Evolutionary conservation across 2,113 vertebrate genomes (phyloP).

Genomic region (Scartelaos histophorus): DNA sequence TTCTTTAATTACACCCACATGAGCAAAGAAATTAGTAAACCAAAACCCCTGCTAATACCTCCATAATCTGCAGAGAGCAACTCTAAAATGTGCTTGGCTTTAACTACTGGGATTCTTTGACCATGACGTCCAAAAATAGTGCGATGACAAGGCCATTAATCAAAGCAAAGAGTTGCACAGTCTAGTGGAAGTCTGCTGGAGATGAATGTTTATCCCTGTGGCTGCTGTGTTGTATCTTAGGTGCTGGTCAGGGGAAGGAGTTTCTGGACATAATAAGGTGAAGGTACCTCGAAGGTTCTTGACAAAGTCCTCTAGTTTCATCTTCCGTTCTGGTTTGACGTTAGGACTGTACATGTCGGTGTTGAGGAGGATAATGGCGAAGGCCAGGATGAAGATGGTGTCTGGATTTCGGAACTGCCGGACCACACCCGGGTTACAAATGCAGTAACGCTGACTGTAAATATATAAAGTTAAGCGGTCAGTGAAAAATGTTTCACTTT

Average conservation of each 20-base stretch:
- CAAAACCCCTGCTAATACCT: constrained; percentile 49
- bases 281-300: constrained; percentile 89
- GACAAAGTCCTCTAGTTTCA: constrained; percentile 91
- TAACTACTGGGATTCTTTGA: constrained; percentile 28
- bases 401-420: constrained; percentile 90
- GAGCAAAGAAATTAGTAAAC: constrained; percentile 51
- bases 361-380: constrained; percentile 90
- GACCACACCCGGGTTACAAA: constrained; percentile 90
- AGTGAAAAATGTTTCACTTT: not conserved
- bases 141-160: constrained; percentile 41
- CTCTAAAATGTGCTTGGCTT: constrained; percentile 28
- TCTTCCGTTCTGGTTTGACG: constrained; percentile 90
- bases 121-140: constrained; percentile 12
- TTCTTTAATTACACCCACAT: constrained; percentile 58
- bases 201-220: constrained; percentile 23
- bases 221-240: not conserved
- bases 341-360: constrained; percentile 94
- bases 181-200: constrained; percentile 43
- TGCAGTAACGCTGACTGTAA: constrained; percentile 88
- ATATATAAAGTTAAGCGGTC: not conserved
- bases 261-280: constrained; percentile 10
- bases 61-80: constrained; percentile 43
- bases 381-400: constrained; percentile 92
- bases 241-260: not conserved
- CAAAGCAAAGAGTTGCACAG: constrained; percentile 32